A percentile compares a stretch with the other conserved stretches of the same genome.
Evolutionary conservation across 2,888 invertebrate genomes (phyloP).

Genomic region (Ophioninae sp.): DNA sequence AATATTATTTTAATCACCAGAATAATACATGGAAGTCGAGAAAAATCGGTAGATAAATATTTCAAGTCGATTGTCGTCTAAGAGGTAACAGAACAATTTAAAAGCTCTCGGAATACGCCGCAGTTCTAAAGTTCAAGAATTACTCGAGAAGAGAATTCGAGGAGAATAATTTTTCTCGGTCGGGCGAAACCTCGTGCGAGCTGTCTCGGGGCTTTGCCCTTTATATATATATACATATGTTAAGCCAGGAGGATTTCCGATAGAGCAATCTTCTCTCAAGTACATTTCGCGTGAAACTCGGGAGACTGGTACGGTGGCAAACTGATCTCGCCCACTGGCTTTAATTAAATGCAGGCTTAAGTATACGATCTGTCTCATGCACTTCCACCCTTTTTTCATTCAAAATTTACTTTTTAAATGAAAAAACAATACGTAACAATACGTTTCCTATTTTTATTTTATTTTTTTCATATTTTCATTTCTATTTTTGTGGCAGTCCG

Average conservation of each 20-base stretch:
- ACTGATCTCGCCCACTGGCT: slow-evolving; percentile 10
- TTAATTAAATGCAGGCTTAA: slow-evolving; percentile 3
- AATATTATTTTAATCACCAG: not conserved
- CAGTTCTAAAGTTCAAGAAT: slow-evolving; percentile 30
- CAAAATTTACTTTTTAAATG: not conserved
- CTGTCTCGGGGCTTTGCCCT: not conserved
- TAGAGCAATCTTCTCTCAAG: slow-evolving; percentile 29
- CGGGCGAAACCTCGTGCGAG: slow-evolving; percentile 22
- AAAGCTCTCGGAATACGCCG: slow-evolving; percentile 9
- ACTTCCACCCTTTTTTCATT: not conserved
- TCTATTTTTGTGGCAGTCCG: not conserved
- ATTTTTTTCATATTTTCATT: not conserved
- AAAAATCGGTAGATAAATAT: slow-evolving; percentile 1
- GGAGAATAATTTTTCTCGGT: slow-evolving; percentile 35
- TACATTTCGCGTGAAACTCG: slow-evolving; percentile 22
- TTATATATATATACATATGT: not conserved
- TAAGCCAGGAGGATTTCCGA: slow-evolving; percentile 27
- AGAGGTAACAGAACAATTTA: slow-evolving; percentile 39
- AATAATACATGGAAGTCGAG: not conserved
- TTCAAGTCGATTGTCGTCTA: slow-evolving; percentile 16
- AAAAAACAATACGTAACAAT: too few relatives aligned
- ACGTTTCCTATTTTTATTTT: not conserved
- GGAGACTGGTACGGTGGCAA: slow-evolving; percentile 14
- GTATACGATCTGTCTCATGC: not conserved
- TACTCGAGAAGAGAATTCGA: slow-evolving; percentile 32